Evolutionary conservation across 2,113 vertebrate species (phyloP).

Genomic region (Chloropsis hardwickii): DNA sequence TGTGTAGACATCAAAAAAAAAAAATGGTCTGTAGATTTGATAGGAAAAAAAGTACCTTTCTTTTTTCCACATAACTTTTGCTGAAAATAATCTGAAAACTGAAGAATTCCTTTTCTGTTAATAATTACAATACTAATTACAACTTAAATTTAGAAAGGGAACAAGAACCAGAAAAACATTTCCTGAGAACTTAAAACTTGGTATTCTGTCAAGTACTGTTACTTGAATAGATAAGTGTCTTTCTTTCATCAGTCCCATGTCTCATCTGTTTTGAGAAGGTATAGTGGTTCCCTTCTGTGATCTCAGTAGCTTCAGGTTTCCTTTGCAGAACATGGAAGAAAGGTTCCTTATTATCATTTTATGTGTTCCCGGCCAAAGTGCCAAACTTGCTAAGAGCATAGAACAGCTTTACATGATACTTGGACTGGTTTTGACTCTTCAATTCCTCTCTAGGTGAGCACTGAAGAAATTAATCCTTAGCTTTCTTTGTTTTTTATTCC

Average conservation of each 20-base stretch:
- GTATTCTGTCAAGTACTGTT: background rate
- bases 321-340: background rate
- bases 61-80: background rate
- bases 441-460: background rate
- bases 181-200: background rate
- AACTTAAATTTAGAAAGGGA: background rate
- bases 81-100: background rate
- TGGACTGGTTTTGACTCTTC: background rate
- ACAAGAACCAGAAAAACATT: background rate
- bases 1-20: background rate
- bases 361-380: background rate
- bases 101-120: background rate
- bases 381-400: background rate
- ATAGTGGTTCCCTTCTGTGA: background rate
- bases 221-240: background rate
- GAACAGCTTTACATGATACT: background rate
- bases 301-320: background rate
- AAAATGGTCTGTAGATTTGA: background rate
- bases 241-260: background rate
- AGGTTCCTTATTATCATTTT: background rate
- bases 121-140: background rate
- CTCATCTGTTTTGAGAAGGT: background rate
- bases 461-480: background rate
- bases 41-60: accelerated
- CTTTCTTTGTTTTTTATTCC: background rate